These are phyloP conservation scores for Globicephala melas DNA, from an alignment of 2,113 vertebrate genomes.

Conservation along the genomic window DNA sequence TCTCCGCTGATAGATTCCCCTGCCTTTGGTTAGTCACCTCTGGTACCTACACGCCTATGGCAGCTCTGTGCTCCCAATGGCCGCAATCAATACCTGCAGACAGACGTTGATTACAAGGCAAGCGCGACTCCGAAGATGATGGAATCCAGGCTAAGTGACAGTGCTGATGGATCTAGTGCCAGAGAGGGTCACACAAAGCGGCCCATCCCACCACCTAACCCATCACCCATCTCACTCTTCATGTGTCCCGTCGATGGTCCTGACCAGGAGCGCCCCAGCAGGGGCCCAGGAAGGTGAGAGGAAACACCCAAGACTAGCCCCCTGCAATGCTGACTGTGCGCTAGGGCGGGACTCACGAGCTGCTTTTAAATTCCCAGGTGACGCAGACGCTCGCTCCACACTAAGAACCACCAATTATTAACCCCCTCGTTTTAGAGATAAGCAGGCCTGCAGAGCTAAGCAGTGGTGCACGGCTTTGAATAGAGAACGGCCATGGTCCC, in stretches of 20 bases:
- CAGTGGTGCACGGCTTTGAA: neutral
- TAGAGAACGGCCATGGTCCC: neutral
- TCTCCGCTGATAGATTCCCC: neutral
- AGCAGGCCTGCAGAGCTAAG: neutral
- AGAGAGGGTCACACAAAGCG: rapidly evolving
- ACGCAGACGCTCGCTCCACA: neutral
- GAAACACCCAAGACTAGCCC: neutral
- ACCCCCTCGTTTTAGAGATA: neutral
- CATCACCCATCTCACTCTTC: neutral
- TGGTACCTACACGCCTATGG: neutral
- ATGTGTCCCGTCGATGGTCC: neutral
- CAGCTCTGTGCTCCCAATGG: neutral
- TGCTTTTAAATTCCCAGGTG: neutral
- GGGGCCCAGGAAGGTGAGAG: too few relatives aligned
- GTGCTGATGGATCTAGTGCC: neutral
- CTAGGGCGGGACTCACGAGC: neutral
- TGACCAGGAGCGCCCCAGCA: neutral
- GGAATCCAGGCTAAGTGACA: neutral
- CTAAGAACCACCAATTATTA: neutral
- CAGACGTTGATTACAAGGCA: neutral
- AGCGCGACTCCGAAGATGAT: neutral
- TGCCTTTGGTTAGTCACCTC: neutral
- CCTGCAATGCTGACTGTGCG: rapidly evolving
- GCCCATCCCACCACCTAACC: neutral
- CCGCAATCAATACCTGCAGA: neutral